Base-by-base conservation (phyloP, 2,113 vertebrate genomes). In the Apistogramma diplotaenia region DNA sequence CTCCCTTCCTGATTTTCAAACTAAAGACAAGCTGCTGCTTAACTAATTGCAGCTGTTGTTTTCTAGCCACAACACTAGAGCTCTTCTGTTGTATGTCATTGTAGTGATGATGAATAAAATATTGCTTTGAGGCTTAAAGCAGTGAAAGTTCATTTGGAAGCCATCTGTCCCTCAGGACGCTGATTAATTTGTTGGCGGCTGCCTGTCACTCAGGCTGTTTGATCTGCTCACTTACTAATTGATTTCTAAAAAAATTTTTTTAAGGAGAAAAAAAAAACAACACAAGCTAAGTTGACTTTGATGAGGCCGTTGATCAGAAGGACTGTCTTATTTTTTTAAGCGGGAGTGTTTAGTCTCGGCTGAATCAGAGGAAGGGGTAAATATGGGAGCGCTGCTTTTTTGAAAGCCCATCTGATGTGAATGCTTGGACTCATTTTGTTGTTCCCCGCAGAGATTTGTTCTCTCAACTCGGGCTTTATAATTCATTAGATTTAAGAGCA, bases 81-180 rank as follows among this genome's bases (percentile, higher is more conserved):
- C n/a, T 86, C 83, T 43, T 80, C 76, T 82, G 73, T 79, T 77
- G 74, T 81, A 0, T 29, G 19, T 33, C n/a, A 76, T 60, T 33
- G 13, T 1, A 1, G 13, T 10, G 13, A 57, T 81, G 85, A 89
- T 87, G 61, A 77, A 83, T 72, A 43, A 43, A 56, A 21, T 3
- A 72, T 62, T 56, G 71, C 87, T 91, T 87, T 87, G 78, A 91
- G 83, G 87, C 65, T 67, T 16, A 74, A 83, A 81, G 40, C 71
- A 29, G 37, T 77, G 74, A 78, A 67, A 79, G 82, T 91, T 91
- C 83, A 86, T 85, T 84, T 74, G 83, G 70, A 82, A 85, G 81
- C 85, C 84, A 84, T 90, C 84, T 80, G 87, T 92, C 89, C 87
- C 85, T 81, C 76, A 83, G 88, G 89, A 92, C 33, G 37, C 78